phyloP scores from a whole-genome alignment of 35 echinoderm and acorn worm genomes.

The Lytechinus variegatus region DNA sequence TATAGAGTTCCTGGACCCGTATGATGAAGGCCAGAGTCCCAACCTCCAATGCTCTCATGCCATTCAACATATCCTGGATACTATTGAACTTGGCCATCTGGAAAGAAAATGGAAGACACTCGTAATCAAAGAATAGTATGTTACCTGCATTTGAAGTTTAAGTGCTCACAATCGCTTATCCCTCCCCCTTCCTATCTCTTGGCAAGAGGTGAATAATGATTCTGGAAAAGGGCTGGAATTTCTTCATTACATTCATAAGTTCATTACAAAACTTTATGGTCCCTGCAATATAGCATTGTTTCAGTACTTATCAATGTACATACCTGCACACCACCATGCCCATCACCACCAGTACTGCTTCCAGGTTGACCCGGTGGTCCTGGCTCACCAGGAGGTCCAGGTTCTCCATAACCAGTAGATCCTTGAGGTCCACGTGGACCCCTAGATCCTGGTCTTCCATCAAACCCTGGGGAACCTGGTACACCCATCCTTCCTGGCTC shows the following conservation, averaged over 20 bases:
- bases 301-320: not conserved
- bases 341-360: not conserved
- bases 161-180: too few relatives aligned
- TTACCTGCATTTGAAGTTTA: too few relatives aligned
- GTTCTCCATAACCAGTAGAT: not conserved
- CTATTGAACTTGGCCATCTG: conserved; percentile 48
- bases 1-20: conserved; percentile 83
- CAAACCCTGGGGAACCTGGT: conserved; percentile 33
- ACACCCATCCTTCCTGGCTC: not conserved
- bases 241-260: too few relatives aligned
- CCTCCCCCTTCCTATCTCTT: too few relatives aligned
- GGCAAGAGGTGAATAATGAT: too few relatives aligned
- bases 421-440: conserved; percentile 11
- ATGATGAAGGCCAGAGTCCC: conserved; percentile 86
- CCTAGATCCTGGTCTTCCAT: conserved; percentile 16
- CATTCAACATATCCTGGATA: conserved; percentile 67
- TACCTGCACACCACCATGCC: not conserved
- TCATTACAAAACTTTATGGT: too few relatives aligned
- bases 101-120: not conserved
- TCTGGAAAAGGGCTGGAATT: too few relatives aligned
- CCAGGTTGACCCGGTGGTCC: not conserved
- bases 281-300: too few relatives aligned
- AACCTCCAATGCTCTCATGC: conserved; percentile 39
- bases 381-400: conserved; percentile 50
- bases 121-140: too few relatives aligned